phyloP scores from a whole-genome alignment of 1,140 invertebrate genomes.

The Dinoponera quadriceps region DNA sequence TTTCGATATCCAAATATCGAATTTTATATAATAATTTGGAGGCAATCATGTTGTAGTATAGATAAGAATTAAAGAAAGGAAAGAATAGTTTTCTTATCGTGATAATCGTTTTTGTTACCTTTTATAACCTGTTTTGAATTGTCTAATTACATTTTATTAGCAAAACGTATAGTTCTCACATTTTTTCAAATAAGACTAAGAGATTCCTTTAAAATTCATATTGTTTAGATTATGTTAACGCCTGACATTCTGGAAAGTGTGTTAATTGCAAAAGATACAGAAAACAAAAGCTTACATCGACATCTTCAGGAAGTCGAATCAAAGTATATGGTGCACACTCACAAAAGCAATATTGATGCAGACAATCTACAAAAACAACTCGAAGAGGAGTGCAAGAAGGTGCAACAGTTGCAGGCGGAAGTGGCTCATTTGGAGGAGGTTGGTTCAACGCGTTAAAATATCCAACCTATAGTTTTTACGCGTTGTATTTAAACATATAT shows the following conservation, averaged over 20 bases:
- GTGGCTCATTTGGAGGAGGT: constrained; percentile 79
- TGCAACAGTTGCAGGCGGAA: constrained; percentile 71
- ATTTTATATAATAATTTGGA: constrained; percentile 34
- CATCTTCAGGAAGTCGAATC: constrained; percentile 72
- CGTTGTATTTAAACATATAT: constrained; percentile 6
- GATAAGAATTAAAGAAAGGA: background rate
- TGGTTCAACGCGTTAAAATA: constrained; percentile 64
- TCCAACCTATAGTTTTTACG: constrained; percentile 14
- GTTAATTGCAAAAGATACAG: constrained; percentile 70
- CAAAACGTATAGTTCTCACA: background rate
- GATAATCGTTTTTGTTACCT: background rate
- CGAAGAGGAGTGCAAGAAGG: constrained; percentile 74
- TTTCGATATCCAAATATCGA: constrained; percentile 17
- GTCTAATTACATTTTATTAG: constrained; percentile 8
- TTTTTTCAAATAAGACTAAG: background rate
- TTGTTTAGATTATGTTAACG: constrained; percentile 77
- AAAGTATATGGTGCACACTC: constrained; percentile 65
- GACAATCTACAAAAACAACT: constrained; percentile 70
- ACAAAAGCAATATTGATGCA: constrained; percentile 68
- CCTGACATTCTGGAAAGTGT: constrained; percentile 76
- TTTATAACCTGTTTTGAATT: background rate
- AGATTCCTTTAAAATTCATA: constrained; percentile 60
- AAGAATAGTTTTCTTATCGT: background rate
- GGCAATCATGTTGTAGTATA: constrained; percentile 65
- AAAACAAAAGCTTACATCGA: constrained; percentile 69